Evolutionary conservation across 2,888 invertebrate genomes (phyloP).

Genomic region (Troilus luridus): DNA sequence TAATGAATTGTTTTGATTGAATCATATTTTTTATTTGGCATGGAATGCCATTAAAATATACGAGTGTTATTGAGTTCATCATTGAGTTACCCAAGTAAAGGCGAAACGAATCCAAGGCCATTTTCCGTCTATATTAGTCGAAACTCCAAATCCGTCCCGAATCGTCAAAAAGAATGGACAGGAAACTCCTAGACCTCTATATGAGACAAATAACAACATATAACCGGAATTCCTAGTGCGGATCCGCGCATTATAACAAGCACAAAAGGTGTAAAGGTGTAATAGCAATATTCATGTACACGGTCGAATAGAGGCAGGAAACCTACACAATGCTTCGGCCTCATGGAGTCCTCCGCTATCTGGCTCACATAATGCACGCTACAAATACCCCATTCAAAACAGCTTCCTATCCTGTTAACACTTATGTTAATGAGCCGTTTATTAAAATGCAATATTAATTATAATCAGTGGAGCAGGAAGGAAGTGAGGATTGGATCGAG

Average conservation of each 20-base stretch:
- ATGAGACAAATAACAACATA: conserved; percentile 32
- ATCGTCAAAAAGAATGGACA: neutral
- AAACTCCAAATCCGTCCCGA: neutral
- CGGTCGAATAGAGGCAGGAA: conserved; percentile 23
- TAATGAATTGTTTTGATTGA: neutral
- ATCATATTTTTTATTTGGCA: neutral
- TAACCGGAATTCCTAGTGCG: conserved; percentile 45
- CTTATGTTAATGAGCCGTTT: conserved; percentile 42
- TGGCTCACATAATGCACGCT: conserved; percentile 43
- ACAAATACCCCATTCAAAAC: conserved; percentile 7
- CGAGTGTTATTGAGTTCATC: neutral
- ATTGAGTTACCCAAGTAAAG: neutral
- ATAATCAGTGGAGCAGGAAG: conserved; percentile 15
- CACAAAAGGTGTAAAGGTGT: conserved; percentile 48
- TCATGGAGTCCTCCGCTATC: conserved; percentile 18
- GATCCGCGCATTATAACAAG: conserved; percentile 46
- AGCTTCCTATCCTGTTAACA: conserved; percentile 3
- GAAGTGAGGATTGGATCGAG: conserved; percentile 37
- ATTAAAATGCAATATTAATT: conserved; percentile 47
- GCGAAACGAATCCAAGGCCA: neutral
- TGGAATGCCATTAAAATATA: neutral
- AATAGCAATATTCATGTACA: conserved; percentile 50
- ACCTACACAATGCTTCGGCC: neutral
- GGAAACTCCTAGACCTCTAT: neutral
- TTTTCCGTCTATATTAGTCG: conserved; percentile 7